Evolutionary conservation across 2,797 vertebrate species (phyloP).

Genomic region (Siniperca undulata): DNA sequence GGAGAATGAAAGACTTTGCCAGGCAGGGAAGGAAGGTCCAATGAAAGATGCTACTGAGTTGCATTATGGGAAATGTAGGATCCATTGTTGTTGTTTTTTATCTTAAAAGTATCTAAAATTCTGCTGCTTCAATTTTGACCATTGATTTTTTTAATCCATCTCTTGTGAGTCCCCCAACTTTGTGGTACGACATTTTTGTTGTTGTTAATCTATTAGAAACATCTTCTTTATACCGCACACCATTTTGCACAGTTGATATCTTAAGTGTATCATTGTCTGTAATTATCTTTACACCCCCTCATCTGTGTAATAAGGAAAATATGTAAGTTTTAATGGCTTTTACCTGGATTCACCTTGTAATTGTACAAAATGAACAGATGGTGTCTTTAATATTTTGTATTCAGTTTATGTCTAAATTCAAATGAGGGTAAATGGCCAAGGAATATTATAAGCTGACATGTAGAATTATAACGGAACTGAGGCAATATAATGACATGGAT

Average conservation of each 20-base stretch:
- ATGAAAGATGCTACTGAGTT: neutral
- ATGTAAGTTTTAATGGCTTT: slow-evolving; percentile 28
- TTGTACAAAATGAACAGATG: slow-evolving; percentile 36
- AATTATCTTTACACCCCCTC: neutral
- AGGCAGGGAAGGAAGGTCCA: neutral
- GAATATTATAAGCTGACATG: slow-evolving; percentile 7
- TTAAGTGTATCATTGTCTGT: slow-evolving; percentile 13
- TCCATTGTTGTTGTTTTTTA: neutral
- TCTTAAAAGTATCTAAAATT: neutral
- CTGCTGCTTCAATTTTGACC: neutral
- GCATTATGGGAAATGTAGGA: neutral
- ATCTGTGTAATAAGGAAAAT: slow-evolving; percentile 12
- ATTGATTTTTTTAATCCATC: neutral
- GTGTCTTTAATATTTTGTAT: slow-evolving; percentile 26
- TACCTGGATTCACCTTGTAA: slow-evolving; percentile 46
- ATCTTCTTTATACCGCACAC: neutral
- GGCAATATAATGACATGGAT: neutral
- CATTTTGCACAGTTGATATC: slow-evolving; percentile 1
- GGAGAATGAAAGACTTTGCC: neutral
- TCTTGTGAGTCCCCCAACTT: neutral
- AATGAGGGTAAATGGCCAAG: slow-evolving; percentile 36
- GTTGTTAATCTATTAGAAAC: slow-evolving; percentile 4
- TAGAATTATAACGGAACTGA: slow-evolving; percentile 15
- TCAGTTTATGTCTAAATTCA: slow-evolving; percentile 39
- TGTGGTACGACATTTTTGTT: neutral